A percentile compares a stretch with the other conserved stretches of the same genome.
These are phyloP conservation scores for Xylophagus ater DNA, from an alignment of 2,888 invertebrate genomes.

Conservation along the genomic window DNA sequence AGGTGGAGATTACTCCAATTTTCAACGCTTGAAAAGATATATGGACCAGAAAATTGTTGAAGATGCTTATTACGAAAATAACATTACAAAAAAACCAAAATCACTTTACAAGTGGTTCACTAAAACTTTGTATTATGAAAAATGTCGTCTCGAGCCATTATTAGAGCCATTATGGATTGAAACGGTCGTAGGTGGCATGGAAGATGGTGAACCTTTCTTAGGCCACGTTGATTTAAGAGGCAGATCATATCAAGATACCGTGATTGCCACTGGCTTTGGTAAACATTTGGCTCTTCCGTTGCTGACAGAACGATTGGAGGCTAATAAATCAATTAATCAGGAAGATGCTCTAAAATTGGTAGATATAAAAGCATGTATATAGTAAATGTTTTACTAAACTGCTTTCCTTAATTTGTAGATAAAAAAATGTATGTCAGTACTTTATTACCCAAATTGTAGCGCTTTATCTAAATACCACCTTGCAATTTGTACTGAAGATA, in stretches of 20 bases:
- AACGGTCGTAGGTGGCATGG: constrained; percentile 84
- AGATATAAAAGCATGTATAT: too few relatives aligned
- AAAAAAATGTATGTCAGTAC: constrained; percentile 72
- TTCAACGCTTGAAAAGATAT: constrained; percentile 54
- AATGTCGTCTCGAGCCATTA: constrained; percentile 82
- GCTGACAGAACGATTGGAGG: constrained; percentile 59
- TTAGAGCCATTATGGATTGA: constrained; percentile 97
- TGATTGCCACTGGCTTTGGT: constrained; percentile 84
- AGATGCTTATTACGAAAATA: constrained; percentile 83
- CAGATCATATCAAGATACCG: constrained; percentile 74
- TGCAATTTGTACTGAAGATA: constrained; percentile 52
- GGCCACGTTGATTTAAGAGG: constrained; percentile 92
- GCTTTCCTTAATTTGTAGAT: too few relatives aligned
- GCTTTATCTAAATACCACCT: constrained; percentile 65
- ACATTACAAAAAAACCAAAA: constrained; percentile 76
- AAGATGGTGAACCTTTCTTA: constrained; percentile 66
- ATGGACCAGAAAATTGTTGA: constrained; percentile 56
- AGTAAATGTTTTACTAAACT: too few relatives aligned
- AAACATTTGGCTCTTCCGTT: constrained; percentile 82
- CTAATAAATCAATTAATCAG: constrained; percentile 33
- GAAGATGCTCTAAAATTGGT: constrained; percentile 50
- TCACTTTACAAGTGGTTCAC: constrained; percentile 93
- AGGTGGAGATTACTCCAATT: constrained; percentile 95
- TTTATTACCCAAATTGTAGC: constrained; percentile 86
- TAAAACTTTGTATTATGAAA: constrained; percentile 81